Conservation (phyloP, 92 coral and sea anemone species). For the Umimayanthus chanpuru region DNA sequence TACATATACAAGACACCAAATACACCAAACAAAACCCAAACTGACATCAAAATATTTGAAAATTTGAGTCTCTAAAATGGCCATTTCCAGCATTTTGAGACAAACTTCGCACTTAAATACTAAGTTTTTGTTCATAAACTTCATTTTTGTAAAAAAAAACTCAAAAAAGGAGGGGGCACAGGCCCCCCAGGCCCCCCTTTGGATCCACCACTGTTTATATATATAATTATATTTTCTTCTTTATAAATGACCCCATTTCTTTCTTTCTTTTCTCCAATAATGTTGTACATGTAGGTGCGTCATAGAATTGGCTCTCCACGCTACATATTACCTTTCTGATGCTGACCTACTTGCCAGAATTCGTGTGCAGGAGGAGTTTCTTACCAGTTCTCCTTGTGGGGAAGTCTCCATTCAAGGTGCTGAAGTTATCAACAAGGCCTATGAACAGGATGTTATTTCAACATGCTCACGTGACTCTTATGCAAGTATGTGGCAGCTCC, state of each 20-base stretch:
- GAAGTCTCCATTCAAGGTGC: neutral
- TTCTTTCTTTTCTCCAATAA: neutral
- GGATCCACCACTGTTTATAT: too few relatives aligned
- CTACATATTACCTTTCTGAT: conserved; percentile 13
- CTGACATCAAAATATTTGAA: too few relatives aligned
- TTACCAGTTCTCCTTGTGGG: neutral
- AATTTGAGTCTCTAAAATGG: too few relatives aligned
- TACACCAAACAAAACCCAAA: too few relatives aligned
- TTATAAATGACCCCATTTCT: neutral
- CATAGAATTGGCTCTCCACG: conserved; percentile 21
- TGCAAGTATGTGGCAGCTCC: conserved; percentile 35
- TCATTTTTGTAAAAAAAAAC: too few relatives aligned
- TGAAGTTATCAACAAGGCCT: neutral
- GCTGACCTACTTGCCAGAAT: conserved; percentile 4
- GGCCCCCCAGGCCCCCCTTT: too few relatives aligned
- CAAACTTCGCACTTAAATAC: too few relatives aligned
- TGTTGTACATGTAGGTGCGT: neutral
- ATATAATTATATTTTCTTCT: too few relatives aligned
- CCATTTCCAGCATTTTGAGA: too few relatives aligned
- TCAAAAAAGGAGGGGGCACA: too few relatives aligned
- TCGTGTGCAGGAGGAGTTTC: conserved; percentile 16
- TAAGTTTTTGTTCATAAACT: too few relatives aligned
- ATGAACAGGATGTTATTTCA: conserved; percentile 17
- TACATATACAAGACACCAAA: too few relatives aligned
- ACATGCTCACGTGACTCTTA: conserved; percentile 1